Conservation (phyloP, 2,888 invertebrate species). For the Ormia ochracea region DNA sequence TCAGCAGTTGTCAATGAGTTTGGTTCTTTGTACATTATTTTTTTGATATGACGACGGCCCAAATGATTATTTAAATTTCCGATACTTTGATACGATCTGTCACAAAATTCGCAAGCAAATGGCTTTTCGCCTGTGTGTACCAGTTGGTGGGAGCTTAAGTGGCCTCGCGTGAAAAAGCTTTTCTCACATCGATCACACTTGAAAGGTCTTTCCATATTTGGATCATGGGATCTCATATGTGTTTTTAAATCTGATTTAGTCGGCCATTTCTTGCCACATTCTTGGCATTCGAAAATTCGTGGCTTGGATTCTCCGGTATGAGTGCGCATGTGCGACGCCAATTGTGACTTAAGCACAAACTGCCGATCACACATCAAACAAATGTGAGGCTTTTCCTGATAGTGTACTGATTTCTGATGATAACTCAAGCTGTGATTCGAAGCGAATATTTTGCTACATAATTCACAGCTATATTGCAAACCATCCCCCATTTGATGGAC, state of each 20-base stretch:
- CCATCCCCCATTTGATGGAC: conserved; percentile 71
- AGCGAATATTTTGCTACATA: conserved; percentile 69
- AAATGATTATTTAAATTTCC: conserved; percentile 72
- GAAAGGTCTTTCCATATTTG: conserved; percentile 68
- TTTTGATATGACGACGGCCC: conserved; percentile 65
- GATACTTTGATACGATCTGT: conserved; percentile 70
- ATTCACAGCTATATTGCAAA: conserved; percentile 67
- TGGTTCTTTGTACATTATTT: conserved; percentile 5
- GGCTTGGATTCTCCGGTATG: conserved; percentile 71
- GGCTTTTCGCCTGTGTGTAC: conserved; percentile 75
- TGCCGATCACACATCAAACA: conserved; percentile 68
- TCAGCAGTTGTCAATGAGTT: background rate
- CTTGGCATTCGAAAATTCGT: conserved; percentile 67
- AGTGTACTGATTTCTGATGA: conserved; percentile 70
- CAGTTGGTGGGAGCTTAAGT: conserved; percentile 69
- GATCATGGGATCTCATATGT: conserved; percentile 71
- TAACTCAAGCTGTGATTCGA: conserved; percentile 71
- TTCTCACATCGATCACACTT: conserved; percentile 70
- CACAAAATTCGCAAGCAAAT: conserved; percentile 68
- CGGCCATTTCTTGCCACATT: conserved; percentile 71
- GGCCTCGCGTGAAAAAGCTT: conserved; percentile 71
- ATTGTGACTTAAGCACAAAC: conserved; percentile 70
- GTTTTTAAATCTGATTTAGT: conserved; percentile 72
- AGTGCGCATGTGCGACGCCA: conserved; percentile 70
- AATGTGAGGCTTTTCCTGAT: conserved; percentile 68